Evolutionary conservation across 2,113 vertebrate genomes (phyloP), one percentile per base, ranked within the genome.

Genomic region (Syngnathus floridae): DNA sequence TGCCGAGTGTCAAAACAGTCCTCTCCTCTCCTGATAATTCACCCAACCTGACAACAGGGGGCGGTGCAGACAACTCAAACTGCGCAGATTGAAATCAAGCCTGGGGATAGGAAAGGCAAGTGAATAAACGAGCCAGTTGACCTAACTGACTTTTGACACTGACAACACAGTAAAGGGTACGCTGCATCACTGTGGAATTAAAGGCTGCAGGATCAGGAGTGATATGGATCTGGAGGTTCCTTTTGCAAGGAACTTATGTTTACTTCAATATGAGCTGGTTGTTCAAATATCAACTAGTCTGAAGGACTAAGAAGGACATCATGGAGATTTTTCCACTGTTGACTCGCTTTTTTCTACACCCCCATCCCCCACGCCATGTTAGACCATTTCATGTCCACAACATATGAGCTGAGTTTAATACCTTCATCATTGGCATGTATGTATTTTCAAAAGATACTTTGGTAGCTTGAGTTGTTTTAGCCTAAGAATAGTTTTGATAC

Each of bases 151-250:
- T 81, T 67, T 83, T 79, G 70, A 87, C 83, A 86, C 78, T 84
- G 66, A 84, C 80, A 85, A 76, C 76, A 76, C 75, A 76, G 75
- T 64, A 89, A 89, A 91, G 91, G 91, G 92, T 92, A 91, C 89
- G 92, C 91, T 92, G 91, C 92, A 80, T 73, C 81, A 75, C 81
- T 82, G 93, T 82, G 85, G 91, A 90, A 90, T 88, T 87, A 71
- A 74, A 60, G 56, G 66, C 81, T 52, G 70, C 78, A 78, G 74
- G 72, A 85, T 73, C 76, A 79, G 78, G 67, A 79, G 67, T 16
- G 36, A 76, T 60, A 67, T 72, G 70, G 73, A 76, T 65, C 56
- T 73, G 19, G 16, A 71, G 68, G 70, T 67, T 73, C 72, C 55
- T 76, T 70, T 70, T 12, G 55, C 62, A 65, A 57, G 70, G 54